A percentile compares a stretch with the other conserved stretches of the same genome.
Evolutionary conservation across 2,888 invertebrate genomes (phyloP).

Genomic region (Napeogenes inachia): DNA sequence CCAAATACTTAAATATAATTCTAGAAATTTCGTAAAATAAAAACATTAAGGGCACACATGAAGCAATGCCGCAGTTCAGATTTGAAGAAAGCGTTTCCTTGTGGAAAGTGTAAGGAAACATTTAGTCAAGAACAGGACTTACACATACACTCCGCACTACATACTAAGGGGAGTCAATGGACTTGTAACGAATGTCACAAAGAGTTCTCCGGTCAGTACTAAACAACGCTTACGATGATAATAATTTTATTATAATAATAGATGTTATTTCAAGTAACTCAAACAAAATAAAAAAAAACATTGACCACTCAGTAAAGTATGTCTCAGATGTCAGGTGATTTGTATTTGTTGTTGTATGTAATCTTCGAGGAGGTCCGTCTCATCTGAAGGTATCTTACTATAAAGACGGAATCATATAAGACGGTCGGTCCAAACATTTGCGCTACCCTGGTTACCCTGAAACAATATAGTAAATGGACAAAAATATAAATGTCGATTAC

Average conservation of each 20-base stretch:
- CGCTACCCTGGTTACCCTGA: no score
- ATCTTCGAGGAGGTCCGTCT: no score
- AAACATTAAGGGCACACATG: slow-evolving; percentile 43
- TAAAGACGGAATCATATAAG: no score
- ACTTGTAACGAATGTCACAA: slow-evolving; percentile 71
- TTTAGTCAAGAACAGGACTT: slow-evolving; percentile 71
- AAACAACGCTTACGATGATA: slow-evolving; percentile 26
- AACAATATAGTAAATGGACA: no score
- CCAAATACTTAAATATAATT: slow-evolving; percentile 26
- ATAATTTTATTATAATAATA: no score
- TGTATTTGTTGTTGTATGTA: neutral
- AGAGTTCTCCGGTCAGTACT: slow-evolving; percentile 60
- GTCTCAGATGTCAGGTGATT: neutral
- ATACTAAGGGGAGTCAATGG: slow-evolving; percentile 51
- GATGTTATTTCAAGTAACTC: no score
- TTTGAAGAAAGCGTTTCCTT: slow-evolving; percentile 39
- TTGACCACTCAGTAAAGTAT: neutral
- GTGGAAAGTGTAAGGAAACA: slow-evolving; percentile 62
- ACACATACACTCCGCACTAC: slow-evolving; percentile 66
- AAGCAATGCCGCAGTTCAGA: slow-evolving; percentile 36
- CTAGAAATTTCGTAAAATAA: slow-evolving; percentile 50
- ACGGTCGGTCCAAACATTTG: no score
- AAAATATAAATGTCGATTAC: no score
- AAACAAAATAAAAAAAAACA: no score
- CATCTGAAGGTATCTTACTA: no score